Conservation (phyloP, 1,140 invertebrate species). For the Drosophila sproati region DNA sequence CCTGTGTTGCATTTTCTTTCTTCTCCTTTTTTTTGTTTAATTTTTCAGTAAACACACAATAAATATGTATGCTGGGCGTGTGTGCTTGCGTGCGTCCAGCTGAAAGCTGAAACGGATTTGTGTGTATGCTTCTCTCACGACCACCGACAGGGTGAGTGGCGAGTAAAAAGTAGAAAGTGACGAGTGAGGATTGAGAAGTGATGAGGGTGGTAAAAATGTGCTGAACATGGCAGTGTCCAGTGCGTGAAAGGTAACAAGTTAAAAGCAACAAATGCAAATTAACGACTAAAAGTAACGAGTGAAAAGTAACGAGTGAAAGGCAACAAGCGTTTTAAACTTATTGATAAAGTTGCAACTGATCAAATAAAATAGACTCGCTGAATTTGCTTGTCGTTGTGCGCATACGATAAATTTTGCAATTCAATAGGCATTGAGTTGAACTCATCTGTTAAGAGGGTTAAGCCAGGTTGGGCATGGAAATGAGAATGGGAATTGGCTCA, state of each 20-base stretch:
- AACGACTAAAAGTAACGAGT: neutral
- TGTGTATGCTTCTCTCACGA: slow-evolving; percentile 3
- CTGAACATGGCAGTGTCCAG: neutral
- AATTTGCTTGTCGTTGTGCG: neutral
- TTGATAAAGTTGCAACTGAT: neutral
- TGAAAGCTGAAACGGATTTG: slow-evolving; percentile 1
- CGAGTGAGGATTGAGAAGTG: neutral
- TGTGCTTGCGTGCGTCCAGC: slow-evolving; percentile 14
- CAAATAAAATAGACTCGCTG: neutral
- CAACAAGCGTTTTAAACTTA: neutral
- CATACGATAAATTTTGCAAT: neutral
- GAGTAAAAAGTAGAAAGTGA: neutral
- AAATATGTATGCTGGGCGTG: slow-evolving; percentile 45
- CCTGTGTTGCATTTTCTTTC: slow-evolving; percentile 35
- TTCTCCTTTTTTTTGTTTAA: slow-evolving; percentile 1
- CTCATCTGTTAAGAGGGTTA: neutral
- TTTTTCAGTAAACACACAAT: slow-evolving; percentile 61
- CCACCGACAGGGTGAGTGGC: neutral
- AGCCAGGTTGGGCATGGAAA: slow-evolving; percentile 1
- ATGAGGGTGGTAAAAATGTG: neutral
- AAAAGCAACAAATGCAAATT: neutral
- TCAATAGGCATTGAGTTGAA: neutral
- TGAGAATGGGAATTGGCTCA: neutral
- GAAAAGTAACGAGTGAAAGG: neutral
- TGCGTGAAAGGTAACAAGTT: neutral